These are phyloP conservation scores for Equus quagga DNA, from an alignment of 2,113 vertebrate species.

Conservation along the genomic window DNA sequence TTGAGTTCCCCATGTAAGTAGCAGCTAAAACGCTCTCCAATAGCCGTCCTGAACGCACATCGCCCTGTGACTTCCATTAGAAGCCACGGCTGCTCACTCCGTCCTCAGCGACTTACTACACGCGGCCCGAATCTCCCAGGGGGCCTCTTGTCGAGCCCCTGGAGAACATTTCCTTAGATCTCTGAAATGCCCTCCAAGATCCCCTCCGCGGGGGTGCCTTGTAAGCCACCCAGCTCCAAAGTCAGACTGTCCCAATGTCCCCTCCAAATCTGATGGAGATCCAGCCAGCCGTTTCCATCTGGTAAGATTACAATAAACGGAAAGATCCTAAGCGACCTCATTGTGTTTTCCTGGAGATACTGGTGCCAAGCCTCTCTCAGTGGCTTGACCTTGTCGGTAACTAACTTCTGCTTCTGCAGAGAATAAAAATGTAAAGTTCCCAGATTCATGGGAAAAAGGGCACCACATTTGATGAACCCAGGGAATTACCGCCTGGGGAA, in stretches of 20 bases:
- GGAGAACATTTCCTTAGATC: background rate
- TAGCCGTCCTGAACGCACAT: too few relatives aligned
- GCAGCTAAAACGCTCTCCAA: background rate
- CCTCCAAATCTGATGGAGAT: background rate
- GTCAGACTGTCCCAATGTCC: background rate
- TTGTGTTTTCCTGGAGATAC: background rate
- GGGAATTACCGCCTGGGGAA: background rate
- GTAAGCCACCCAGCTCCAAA: background rate
- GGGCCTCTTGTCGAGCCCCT: background rate
- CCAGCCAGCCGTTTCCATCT: background rate
- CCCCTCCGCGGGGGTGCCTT: background rate
- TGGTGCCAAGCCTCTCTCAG: fast-evolving
- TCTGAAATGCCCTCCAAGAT: background rate
- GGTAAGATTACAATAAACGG: background rate
- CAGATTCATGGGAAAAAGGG: background rate
- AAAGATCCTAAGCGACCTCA: background rate
- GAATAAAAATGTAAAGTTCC: background rate
- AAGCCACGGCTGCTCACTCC: background rate
- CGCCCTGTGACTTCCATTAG: background rate
- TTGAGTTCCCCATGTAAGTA: background rate
- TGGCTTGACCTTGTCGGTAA: background rate
- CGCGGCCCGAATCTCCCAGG: fast-evolving
- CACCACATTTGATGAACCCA: background rate
- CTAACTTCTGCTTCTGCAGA: conserved; percentile 20
- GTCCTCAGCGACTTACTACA: background rate